These are phyloP conservation scores for Crepidodera aurea DNA, from an alignment of 2,888 invertebrate species.

Conservation along the genomic window DNA sequence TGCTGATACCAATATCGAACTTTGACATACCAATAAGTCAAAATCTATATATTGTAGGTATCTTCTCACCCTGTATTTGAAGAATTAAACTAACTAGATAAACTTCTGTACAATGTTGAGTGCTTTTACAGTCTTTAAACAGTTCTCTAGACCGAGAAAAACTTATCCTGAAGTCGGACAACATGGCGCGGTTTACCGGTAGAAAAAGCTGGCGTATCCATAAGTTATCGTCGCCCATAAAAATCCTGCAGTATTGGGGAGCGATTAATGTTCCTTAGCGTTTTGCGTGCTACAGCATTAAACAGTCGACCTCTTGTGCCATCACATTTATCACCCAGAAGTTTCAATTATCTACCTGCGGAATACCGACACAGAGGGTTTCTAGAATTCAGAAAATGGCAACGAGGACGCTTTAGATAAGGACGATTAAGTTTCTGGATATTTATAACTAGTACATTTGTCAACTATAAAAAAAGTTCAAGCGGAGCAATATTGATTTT, in stretches of 20 bases:
- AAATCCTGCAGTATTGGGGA: slow-evolving; percentile 50
- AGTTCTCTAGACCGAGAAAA: neutral
- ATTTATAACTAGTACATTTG: too few relatives aligned
- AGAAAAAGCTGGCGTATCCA: slow-evolving; percentile 44
- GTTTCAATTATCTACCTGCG: slow-evolving; percentile 50
- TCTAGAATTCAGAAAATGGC: neutral
- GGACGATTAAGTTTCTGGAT: neutral
- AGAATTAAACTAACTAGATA: too few relatives aligned
- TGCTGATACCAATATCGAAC: too few relatives aligned
- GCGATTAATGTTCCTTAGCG: slow-evolving; percentile 56
- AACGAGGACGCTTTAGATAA: neutral
- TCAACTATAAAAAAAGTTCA: too few relatives aligned
- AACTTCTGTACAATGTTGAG: too few relatives aligned
- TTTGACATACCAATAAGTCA: too few relatives aligned
- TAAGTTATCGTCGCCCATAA: slow-evolving; percentile 52
- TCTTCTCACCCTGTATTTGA: too few relatives aligned
- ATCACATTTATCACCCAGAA: slow-evolving; percentile 49
- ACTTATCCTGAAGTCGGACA: neutral
- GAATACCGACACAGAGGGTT: neutral
- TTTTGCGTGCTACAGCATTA: slow-evolving; percentile 54
- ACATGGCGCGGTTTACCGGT: neutral
- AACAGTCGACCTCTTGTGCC: slow-evolving; percentile 48
- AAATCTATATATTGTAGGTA: too few relatives aligned
- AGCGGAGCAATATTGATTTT: too few relatives aligned
- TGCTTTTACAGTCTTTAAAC: neutral